Base-by-base conservation (phyloP, 2,888 invertebrate species). In the Drosophila borborema region DNA sequence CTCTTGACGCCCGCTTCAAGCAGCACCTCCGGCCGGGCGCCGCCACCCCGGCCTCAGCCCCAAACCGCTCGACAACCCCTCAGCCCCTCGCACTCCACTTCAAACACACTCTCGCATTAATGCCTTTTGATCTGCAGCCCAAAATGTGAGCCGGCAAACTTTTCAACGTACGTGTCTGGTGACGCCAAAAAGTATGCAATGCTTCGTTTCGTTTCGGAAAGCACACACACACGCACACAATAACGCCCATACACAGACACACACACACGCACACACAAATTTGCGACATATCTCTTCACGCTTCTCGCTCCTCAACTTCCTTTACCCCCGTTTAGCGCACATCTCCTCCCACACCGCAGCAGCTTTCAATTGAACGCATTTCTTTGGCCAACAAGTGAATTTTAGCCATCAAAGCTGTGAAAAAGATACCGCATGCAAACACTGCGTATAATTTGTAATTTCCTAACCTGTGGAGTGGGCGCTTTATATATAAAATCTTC, bases 81-180 rank as follows among this genome's bases (percentile, higher is more conserved):
- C 9, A 7, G 2, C 40, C 5, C 16, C 48, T 9, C 51, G 7
- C 20, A n/a, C 40, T 40, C 16, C 40, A n/a, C 40, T 3, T 40
- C 36, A 53, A 36, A 53, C 53, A 54, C 53, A 34, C 63, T 56
- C 14, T 45, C 73, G 68, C 80, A 80, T 89, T 82, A 86, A 77
- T 86, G 81, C 81, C 81, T 77, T 88, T 90, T 86, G 86, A 90
- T 90, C 83, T 86, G 70, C 66, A 59, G 49, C 67, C 58, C 58
- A 49, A 59, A 67, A 64, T 62, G 41, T 51, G 49, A 55, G 61
- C 23, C 54, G 65, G 69, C 61, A 74, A 82, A 82, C 69, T 64
- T 82, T 83, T 63, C 51, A 64, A 40, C 49, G 77, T 75, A 86
- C 86, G 83, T 86, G 86, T 72, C 54, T 66, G 63, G 63, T 62